phyloP scores from a whole-genome alignment of 2,797 vertebrate genomes.

The Argentina silus region DNA sequence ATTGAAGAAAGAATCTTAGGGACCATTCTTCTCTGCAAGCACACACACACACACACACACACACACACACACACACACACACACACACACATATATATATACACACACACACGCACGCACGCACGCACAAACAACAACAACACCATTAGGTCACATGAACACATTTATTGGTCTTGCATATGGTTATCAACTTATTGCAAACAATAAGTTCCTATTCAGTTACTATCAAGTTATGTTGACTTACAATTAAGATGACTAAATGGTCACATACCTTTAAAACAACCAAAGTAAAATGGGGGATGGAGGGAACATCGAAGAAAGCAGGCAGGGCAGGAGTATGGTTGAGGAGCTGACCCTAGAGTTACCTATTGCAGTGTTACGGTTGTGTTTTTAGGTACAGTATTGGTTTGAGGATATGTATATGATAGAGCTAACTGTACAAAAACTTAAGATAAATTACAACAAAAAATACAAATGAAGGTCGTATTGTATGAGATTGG shows the following conservation, averaged over 20 bases:
- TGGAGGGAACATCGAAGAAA: slow-evolving; percentile 32
- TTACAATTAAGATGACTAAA: slow-evolving; percentile 53
- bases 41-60: too few species aligned
- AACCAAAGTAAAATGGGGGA: slow-evolving; percentile 43
- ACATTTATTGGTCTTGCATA: slow-evolving; percentile 74
- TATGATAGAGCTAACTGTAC: slow-evolving; percentile 34
- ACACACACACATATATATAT: slow-evolving; percentile 22
- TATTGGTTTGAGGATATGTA: slow-evolving; percentile 22
- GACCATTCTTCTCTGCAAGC: too few species aligned
- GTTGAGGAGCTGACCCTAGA: slow-evolving; percentile 15
- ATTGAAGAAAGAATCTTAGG: too few species aligned
- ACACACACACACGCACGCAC: too few species aligned
- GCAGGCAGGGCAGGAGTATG: slow-evolving; percentile 26
- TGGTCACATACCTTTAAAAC: slow-evolving; percentile 48
- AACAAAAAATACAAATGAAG: slow-evolving; percentile 24
- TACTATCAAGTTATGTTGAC: slow-evolving; percentile 47
- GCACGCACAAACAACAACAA: background rate
- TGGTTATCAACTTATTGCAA: slow-evolving; percentile 60
- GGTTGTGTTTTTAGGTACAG: background rate
- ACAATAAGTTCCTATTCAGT: slow-evolving; percentile 58
- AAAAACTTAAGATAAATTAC: slow-evolving; percentile 31
- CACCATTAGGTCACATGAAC: slow-evolving; percentile 51
- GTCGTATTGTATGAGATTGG: slow-evolving; percentile 14
- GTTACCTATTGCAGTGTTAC: slow-evolving; percentile 8
- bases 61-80: too few species aligned